Base-by-base conservation (phyloP, 1,140 invertebrate species). In the Grapholita molesta region DNA sequence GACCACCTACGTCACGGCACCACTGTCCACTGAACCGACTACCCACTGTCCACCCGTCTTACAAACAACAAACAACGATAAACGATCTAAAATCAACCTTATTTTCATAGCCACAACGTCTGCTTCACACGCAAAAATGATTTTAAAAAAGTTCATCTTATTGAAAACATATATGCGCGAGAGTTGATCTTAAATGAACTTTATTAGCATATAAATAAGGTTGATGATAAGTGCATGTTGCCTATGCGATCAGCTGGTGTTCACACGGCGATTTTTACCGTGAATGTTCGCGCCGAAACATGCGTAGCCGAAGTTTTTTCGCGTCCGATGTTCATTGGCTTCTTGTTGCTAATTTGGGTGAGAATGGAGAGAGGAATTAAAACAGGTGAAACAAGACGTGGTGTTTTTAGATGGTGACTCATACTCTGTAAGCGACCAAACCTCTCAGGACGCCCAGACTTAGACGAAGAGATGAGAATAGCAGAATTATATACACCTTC, bases 11-110 rank as follows among this genome's bases (percentile, higher is more conserved):
- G 57, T 35, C 66, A 71, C 81, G 83, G 85, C 80, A 82, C 79
- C 77, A 73, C 84, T 88, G 83, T 67, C 75, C 86, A 88, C 0
- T 88, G 86, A 78, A 68, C 80, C 74, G 83, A 42, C 73, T 84
- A 78, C 70, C 69, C 77, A 67, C 73, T 73, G 78, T 73, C 79
- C 70, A 72, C 48, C 11, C 3, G n/a, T 23, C 15, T 69, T 71
- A 71, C 73, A 70, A 75, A 76, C 76, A 68, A 67, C 69, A 52
- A 69, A 76, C 76, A 69, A 67, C 68, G 42, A 53, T 8, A 57
- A 57, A 57, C 15, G n/a, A 9, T 23, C 0, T 23, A 5, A n/a
- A 25, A n/a, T 5, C 8, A 15, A 57, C 24, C 24, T 57, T 57
- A 57, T n/a, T 28, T 28, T 11, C 7, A 57, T 28, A 24, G 3